Evolutionary conservation across 2,888 invertebrate genomes (phyloP).

Genomic region (Phytoseiulus persimilis): DNA sequence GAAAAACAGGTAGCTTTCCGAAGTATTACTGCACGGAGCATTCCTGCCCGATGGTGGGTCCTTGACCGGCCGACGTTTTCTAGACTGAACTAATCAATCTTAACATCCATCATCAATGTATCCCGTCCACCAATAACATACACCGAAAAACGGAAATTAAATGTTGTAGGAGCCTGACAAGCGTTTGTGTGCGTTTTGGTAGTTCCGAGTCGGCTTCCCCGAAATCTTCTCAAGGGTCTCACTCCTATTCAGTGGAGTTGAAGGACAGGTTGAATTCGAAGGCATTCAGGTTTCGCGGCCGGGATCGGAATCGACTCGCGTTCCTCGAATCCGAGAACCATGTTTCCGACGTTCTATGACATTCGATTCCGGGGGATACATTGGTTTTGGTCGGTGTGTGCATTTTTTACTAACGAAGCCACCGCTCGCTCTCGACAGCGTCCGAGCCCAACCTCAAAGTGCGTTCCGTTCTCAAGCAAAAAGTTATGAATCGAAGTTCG

Average conservation of each 20-base stretch:
- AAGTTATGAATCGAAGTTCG: conserved; percentile 78
- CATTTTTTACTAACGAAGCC: background rate
- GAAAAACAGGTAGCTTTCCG: conserved; percentile 73
- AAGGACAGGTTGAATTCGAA: too few relatives aligned
- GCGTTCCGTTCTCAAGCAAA: conserved; percentile 61
- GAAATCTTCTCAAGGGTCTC: too few relatives aligned
- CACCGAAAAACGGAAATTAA: background rate
- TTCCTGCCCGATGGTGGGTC: conserved; percentile 6
- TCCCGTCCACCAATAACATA: background rate
- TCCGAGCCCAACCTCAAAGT: conserved; percentile 58
- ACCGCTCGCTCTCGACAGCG: conserved; percentile 43
- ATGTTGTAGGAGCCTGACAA: background rate
- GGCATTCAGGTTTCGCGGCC: background rate
- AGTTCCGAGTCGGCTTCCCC: background rate
- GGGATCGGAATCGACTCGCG: background rate
- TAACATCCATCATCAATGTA: conserved; percentile 9
- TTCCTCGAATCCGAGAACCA: background rate
- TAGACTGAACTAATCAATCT: conserved; percentile 19
- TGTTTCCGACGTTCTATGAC: too few relatives aligned
- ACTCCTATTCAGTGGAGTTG: too few relatives aligned
- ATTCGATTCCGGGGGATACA: background rate
- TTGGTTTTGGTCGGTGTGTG: background rate
- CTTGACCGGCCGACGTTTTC: background rate
- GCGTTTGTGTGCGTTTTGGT: background rate
- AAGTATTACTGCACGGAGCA: background rate